Percentiles rank a stretch among this genome's conserved stretches.
Conservation (phyloP, 1,140 invertebrate genomes). For the Tetragnatha versicolor region DNA sequence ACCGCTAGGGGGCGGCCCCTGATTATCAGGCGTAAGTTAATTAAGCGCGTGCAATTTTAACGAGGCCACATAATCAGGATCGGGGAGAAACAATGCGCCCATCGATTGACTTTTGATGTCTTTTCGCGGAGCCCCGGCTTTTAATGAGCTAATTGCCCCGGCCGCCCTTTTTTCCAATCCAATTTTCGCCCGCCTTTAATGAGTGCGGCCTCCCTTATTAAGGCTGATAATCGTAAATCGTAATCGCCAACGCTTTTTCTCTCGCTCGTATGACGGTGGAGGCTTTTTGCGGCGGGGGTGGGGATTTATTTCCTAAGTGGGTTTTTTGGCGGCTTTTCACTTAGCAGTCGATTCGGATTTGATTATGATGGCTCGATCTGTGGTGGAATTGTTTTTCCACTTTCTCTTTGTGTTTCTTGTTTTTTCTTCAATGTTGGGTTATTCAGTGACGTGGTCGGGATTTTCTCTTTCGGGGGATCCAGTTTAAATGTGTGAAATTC, state of each 20-base stretch:
- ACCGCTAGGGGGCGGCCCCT: slow-evolving; percentile 29
- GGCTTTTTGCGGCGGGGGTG: not conserved
- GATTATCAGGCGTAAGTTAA: slow-evolving; percentile 54
- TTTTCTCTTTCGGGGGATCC: too few species aligned
- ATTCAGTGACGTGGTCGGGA: too few species aligned
- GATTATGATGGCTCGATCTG: not conserved
- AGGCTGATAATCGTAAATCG: slow-evolving; percentile 51
- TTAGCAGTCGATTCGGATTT: not conserved
- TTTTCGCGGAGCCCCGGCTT: slow-evolving; percentile 38
- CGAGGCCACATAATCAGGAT: slow-evolving; percentile 55
- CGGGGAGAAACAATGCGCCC: slow-evolving; percentile 41
- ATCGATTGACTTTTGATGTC: slow-evolving; percentile 53
- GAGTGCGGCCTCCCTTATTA: slow-evolving; percentile 29
- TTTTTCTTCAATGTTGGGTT: too few species aligned
- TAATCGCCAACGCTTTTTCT: slow-evolving; percentile 47
- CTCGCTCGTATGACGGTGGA: slow-evolving; percentile 39
- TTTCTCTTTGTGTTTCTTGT: not conserved
- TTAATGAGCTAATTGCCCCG: slow-evolving; percentile 52
- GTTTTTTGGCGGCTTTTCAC: not conserved
- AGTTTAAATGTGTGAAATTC: too few species aligned
- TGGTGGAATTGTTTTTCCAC: not conserved
- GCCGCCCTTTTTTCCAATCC: slow-evolving; percentile 19
- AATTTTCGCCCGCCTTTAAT: slow-evolving; percentile 53
- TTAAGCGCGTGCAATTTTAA: slow-evolving; percentile 56
- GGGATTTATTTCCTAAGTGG: not conserved